Percentiles rank a stretch among this genome's conserved stretches.
Evolutionary conservation across 1,140 invertebrate species (phyloP).

Genomic region (Drosophila pachea): DNA sequence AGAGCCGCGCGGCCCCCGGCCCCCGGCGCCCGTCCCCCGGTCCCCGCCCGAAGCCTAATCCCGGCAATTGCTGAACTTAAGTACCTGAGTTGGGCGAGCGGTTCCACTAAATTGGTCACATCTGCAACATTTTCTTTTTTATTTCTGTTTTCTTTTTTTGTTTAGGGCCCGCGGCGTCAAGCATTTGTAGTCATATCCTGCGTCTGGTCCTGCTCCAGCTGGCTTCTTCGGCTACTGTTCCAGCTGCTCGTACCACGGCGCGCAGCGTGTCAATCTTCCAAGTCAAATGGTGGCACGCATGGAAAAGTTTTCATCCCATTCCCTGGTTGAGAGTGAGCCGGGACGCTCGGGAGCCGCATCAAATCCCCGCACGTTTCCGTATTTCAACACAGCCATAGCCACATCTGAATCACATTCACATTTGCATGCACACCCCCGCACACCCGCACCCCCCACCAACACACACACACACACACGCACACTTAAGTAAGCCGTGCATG

Average conservation of each 20-base stretch:
- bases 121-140: constrained; percentile 68
- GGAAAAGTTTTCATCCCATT: constrained; percentile 58
- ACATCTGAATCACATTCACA: constrained; percentile 48
- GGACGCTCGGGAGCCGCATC: constrained; percentile 18
- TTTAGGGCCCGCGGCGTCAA: not conserved
- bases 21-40: not conserved
- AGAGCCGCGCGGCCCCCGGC: not conserved
- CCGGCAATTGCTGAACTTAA: constrained; percentile 39
- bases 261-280: constrained; percentile 73
- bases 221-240: not conserved
- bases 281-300: constrained; percentile 76
- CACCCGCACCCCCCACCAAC: constrained; percentile 12
- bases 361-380: constrained; percentile 73
- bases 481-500: constrained; percentile 76
- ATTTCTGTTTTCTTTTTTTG: not conserved
- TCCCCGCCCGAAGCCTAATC: constrained; percentile 22
- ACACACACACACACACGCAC: constrained; percentile 27
- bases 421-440: constrained; percentile 40
- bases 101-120: constrained; percentile 76
- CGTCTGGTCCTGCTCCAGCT: not conserved
- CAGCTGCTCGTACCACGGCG: not conserved
- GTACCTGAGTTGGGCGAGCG: constrained; percentile 30
- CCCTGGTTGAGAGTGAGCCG: not conserved
- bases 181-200: constrained; percentile 9
- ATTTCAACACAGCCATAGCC: constrained; percentile 23